Conservation (phyloP, 2,888 invertebrate species). For the Chrysotoxum bicinctum region DNA sequence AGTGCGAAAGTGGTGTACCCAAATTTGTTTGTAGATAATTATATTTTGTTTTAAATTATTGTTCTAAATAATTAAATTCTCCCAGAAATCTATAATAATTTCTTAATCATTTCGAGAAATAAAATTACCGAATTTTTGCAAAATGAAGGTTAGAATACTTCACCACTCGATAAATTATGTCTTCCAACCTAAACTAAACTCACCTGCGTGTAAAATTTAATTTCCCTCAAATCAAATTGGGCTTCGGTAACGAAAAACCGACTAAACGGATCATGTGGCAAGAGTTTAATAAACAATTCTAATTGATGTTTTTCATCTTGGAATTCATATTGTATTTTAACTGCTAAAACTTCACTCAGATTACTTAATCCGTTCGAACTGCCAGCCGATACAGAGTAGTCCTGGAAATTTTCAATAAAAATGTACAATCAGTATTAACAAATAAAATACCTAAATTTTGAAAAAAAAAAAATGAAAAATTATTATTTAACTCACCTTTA, state of each 20-base stretch:
- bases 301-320: conserved; percentile 78
- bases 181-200: conserved; percentile 9
- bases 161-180: too few relatives aligned
- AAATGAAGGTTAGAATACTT: too few relatives aligned
- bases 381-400: conserved; percentile 84
- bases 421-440: not conserved
- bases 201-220: conserved; percentile 91
- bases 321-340: conserved; percentile 86
- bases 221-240: conserved; percentile 91
- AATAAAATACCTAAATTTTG: not conserved
- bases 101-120: too few relatives aligned
- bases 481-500: conserved; percentile 73
- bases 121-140: too few relatives aligned
- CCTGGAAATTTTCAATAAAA: conserved; percentile 61
- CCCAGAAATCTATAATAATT: too few relatives aligned
- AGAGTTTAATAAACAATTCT: conserved; percentile 88
- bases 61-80: too few relatives aligned
- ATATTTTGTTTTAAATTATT: too few relatives aligned
- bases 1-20: too few relatives aligned
- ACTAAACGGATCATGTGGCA: conserved; percentile 90
- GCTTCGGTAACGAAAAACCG: conserved; percentile 91
- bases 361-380: conserved; percentile 88
- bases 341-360: conserved; percentile 90
- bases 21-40: too few relatives aligned
- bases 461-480: not conserved